A percentile compares a stretch with the other conserved stretches of the same genome.
These are phyloP conservation scores for Erythrocebus patas DNA, from an alignment of 2,113 vertebrate genomes.

Conservation along the genomic window DNA sequence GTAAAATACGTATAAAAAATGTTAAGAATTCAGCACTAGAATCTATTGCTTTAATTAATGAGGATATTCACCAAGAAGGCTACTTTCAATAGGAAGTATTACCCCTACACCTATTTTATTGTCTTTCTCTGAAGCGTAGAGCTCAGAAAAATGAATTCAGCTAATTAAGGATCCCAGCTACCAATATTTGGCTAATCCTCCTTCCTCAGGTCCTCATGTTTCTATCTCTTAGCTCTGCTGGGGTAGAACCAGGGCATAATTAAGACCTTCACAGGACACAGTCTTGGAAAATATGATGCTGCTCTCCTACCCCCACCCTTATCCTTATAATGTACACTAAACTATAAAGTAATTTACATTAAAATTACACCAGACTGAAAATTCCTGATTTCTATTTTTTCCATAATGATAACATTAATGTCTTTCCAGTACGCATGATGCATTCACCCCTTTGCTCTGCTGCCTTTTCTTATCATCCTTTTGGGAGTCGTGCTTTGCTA, in stretches of 20 bases:
- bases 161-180: slow-evolving; percentile 7
- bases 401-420: not conserved
- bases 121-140: slow-evolving; percentile 48
- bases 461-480: not conserved
- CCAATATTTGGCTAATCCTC: not conserved
- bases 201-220: not conserved
- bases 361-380: not conserved
- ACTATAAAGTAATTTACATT: not conserved
- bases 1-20: not conserved
- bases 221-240: slow-evolving; percentile 7
- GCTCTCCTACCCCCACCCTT: not conserved
- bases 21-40: not conserved
- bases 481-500: not conserved
- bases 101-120: not conserved
- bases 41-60: not conserved
- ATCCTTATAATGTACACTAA: not conserved
- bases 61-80: not conserved
- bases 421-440: not conserved
- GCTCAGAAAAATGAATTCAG: slow-evolving; percentile 34
- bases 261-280: not conserved
- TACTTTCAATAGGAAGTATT: not conserved
- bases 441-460: not conserved
- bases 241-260: not conserved
- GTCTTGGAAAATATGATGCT: not conserved
- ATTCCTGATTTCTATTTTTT: not conserved